Evolutionary conservation across 2,888 invertebrate genomes (phyloP).

Genomic region (Ichneumon xanthorius): DNA sequence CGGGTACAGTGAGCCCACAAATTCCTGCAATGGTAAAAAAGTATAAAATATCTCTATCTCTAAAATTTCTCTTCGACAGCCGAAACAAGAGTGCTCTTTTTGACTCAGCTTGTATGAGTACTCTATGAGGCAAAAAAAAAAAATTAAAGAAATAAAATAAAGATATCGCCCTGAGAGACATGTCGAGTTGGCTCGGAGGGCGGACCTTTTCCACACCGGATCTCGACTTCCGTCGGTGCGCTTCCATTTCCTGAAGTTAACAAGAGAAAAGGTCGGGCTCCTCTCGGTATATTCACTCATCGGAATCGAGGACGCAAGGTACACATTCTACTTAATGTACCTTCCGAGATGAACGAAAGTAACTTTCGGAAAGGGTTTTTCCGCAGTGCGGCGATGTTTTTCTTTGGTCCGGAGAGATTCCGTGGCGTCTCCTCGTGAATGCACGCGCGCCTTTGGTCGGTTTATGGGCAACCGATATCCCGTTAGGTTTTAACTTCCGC

Average conservation of each 20-base stretch:
- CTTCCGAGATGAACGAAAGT: background rate
- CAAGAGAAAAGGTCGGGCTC: background rate
- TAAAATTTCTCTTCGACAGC: no score
- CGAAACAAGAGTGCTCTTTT: no score
- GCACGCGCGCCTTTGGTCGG: background rate
- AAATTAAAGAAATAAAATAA: background rate
- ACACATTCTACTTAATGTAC: background rate
- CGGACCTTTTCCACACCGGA: background rate
- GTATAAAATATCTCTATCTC: background rate
- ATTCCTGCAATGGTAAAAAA: no score
- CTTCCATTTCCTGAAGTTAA: slow-evolving; percentile 3
- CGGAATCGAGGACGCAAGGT: background rate
- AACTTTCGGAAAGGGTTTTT: slow-evolving; percentile 13
- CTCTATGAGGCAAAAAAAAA: background rate
- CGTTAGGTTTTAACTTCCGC: background rate
- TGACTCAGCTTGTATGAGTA: no score
- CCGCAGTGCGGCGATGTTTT: slow-evolving; percentile 23
- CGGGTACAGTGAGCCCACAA: no score
- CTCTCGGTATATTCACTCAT: background rate
- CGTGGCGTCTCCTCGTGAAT: background rate
- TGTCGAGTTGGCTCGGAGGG: background rate
- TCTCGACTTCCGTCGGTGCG: background rate
- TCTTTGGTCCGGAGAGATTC: background rate
- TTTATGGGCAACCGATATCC: slow-evolving; percentile 20
- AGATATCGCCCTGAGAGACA: background rate